Conservation (phyloP, 2,113 vertebrate species). For the Leucopternis melanops region DNA sequence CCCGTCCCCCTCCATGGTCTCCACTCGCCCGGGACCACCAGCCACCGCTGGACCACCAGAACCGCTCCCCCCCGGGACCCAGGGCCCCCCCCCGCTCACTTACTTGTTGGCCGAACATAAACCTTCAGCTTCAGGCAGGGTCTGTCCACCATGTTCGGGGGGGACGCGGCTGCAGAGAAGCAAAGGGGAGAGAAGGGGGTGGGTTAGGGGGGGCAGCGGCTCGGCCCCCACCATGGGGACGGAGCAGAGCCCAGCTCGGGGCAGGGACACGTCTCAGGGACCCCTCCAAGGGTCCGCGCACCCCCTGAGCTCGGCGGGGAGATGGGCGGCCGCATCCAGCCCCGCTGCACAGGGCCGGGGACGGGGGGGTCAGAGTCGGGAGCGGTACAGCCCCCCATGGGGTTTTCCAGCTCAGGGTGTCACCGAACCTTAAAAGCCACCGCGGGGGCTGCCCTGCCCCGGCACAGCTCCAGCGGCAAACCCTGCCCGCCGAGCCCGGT, state of each 20-base stretch:
- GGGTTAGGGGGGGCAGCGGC: background rate
- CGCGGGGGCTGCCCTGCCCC: background rate
- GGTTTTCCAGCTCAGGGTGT: background rate
- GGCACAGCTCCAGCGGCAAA: background rate
- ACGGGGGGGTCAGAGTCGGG: background rate
- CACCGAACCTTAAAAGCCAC: background rate
- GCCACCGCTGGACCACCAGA: background rate
- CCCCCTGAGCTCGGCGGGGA: no score
- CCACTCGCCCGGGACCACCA: background rate
- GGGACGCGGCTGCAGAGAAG: conserved; percentile 79
- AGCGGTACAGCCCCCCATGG: background rate
- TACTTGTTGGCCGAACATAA: conserved; percentile 87
- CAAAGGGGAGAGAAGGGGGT: background rate
- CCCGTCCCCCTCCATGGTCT: accelerated
- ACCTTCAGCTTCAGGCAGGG: conserved; percentile 91
- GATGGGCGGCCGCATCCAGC: background rate
- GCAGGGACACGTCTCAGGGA: no score
- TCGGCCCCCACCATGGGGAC: background rate
- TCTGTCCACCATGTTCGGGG: conserved; percentile 81
- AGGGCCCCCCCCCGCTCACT: conserved; percentile 8
- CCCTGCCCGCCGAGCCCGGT: background rate
- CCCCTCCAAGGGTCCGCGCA: background rate
- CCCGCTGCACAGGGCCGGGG: background rate
- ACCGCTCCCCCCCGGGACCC: no score
- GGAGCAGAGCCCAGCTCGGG: no score